Evolutionary conservation across 2,797 vertebrate genomes (phyloP).

Genomic region (Leptoclinus maculatus): DNA sequence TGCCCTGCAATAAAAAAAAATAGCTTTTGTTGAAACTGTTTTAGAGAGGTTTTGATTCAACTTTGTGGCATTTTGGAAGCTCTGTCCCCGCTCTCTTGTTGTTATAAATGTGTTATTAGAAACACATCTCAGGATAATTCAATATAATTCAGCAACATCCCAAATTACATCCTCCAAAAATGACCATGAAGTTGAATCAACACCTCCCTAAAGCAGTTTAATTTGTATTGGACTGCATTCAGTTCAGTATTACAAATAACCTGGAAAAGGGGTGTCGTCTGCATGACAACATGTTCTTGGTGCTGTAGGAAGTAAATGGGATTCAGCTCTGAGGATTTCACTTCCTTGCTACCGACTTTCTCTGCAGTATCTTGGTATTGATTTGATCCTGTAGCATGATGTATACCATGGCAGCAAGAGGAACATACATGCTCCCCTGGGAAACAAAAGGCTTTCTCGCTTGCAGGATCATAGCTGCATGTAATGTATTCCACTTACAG

Average conservation of each 20-base stretch:
- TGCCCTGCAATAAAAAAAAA: neutral
- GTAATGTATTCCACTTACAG: conserved; percentile 55
- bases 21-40: neutral
- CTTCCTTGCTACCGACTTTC: conserved; percentile 30
- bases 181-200: conserved; percentile 15
- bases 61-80: conserved; percentile 2
- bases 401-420: conserved; percentile 45
- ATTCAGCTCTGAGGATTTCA: conserved; percentile 39
- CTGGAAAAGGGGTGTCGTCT: conserved; percentile 6
- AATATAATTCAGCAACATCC: neutral
- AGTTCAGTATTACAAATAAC: conserved; percentile 22
- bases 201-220: conserved; percentile 10
- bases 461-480: conserved; percentile 40
- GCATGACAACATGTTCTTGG: conserved; percentile 6
- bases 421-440: conserved; percentile 45
- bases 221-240: conserved; percentile 29
- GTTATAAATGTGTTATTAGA: conserved; percentile 16
- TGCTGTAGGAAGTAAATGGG: conserved; percentile 18
- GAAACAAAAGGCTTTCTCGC: conserved; percentile 55
- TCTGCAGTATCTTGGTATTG: conserved; percentile 53
- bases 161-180: conserved; percentile 6
- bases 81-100: neutral
- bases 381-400: conserved; percentile 60
- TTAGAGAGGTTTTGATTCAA: neutral
- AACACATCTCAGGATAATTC: neutral